Percentiles rank a stretch among this genome's conserved stretches.
Evolutionary conservation across 2,888 invertebrate genomes (phyloP).

Genomic region (Drosophila trichaetosa): DNA sequence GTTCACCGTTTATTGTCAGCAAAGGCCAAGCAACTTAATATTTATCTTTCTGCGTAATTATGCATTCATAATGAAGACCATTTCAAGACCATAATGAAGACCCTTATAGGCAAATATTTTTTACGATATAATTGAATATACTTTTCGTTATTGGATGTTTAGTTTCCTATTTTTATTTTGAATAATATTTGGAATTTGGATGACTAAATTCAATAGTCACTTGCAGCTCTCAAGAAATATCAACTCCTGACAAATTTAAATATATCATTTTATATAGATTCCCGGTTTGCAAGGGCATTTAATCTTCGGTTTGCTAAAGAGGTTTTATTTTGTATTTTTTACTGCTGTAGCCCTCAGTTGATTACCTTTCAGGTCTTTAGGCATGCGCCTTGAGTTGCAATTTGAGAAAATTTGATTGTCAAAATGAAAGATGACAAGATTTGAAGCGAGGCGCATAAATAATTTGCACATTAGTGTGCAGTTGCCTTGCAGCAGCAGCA

Average conservation of each 20-base stretch:
- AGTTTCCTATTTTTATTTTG: too few species aligned
- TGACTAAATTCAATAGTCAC: too few species aligned
- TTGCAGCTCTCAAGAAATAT: background rate
- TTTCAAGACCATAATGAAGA: too few species aligned
- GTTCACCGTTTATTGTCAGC: background rate
- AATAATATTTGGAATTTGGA: too few species aligned
- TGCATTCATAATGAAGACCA: too few species aligned
- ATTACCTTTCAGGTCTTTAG: conserved; percentile 51
- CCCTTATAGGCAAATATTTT: too few species aligned
- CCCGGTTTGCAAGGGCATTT: background rate
- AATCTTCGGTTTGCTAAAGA: background rate
- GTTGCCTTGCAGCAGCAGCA: conserved; percentile 10
- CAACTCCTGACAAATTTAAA: background rate
- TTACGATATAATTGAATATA: background rate
- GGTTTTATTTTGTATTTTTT: background rate
- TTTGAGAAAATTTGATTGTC: conserved; percentile 72
- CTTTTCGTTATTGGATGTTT: background rate
- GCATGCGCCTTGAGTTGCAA: conserved; percentile 59
- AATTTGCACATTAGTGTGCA: conserved; percentile 69
- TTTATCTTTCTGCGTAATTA: too few species aligned
- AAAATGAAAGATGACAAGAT: conserved; percentile 53
- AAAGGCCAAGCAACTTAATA: background rate
- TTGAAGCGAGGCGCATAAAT: conserved; percentile 28
- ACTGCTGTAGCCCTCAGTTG: conserved; percentile 37
- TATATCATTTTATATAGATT: background rate